These are phyloP conservation scores for Xenus cinereus DNA, from an alignment of 2,113 vertebrate species.

Conservation along the genomic window DNA sequence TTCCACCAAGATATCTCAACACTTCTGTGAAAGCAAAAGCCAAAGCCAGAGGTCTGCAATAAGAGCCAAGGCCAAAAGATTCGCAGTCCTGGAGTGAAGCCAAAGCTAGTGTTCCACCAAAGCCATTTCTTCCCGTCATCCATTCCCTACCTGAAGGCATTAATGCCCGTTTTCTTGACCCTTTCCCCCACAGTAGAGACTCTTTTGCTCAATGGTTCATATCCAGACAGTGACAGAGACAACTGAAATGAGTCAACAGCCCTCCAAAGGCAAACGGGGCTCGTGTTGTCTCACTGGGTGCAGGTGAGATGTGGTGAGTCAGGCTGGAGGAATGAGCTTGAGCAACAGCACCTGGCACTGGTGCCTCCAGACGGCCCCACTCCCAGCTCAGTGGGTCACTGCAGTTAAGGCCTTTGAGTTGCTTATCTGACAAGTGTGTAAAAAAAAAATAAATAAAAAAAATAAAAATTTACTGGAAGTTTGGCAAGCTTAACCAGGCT, in stretches of 20 bases:
- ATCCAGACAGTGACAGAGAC: not conserved
- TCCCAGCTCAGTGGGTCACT: not conserved
- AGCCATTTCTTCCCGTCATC: not conserved
- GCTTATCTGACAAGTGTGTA: not conserved
- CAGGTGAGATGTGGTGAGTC: slow-evolving; percentile 20
- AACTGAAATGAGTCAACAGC: not conserved
- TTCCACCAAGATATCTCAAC: not conserved
- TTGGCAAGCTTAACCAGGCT: slow-evolving; percentile 17
- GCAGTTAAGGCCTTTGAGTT: not conserved
- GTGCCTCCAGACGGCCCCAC: accelerated
- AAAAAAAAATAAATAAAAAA: not conserved
- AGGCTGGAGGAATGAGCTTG: not conserved
- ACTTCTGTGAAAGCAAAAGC: not conserved
- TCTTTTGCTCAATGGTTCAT: not conserved
- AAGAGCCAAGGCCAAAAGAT: not conserved
- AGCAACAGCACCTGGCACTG: not conserved
- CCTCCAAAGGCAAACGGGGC: not conserved
- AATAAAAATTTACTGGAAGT: not conserved
- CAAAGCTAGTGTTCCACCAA: not conserved
- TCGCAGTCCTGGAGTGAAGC: not conserved
- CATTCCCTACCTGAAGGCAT: not conserved
- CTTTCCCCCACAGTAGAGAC: not conserved
- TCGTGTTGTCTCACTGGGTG: not conserved
- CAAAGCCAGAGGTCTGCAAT: not conserved
- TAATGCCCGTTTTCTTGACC: not conserved